Conservation (phyloP, 1,140 invertebrate species). For the Gonatopus flavifemur region DNA sequence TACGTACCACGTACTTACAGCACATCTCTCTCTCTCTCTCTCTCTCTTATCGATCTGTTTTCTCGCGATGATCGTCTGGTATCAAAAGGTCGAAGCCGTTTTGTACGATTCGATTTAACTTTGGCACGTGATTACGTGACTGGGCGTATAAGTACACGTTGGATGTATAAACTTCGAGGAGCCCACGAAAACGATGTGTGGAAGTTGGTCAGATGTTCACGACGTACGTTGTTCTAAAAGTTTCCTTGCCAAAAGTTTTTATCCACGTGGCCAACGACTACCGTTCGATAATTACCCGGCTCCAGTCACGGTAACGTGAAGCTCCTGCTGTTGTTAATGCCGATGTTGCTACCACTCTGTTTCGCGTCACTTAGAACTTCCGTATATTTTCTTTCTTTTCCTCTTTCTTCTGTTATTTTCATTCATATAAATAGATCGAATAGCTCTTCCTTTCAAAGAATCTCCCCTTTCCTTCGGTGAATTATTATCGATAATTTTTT, state of each 20-base stretch:
- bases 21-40: no score
- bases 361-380: background rate
- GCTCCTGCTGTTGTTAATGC: no score
- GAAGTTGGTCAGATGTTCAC: conserved; percentile 19
- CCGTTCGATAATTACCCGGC: conserved; percentile 9
- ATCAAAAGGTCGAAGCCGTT: no score
- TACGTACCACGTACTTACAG: no score
- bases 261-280: background rate
- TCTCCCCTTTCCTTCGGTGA: background rate
- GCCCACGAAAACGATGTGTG: conserved; percentile 1
- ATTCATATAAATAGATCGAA: conserved; percentile 1
- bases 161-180: no score
- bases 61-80: no score
- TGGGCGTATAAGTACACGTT: conserved; percentile 7
- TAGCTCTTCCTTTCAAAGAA: no score
- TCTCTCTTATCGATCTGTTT: no score
- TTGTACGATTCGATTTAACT: conserved; percentile 32
- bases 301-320: no score
- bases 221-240: background rate
- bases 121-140: conserved; percentile 17
- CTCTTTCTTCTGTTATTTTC: background rate
- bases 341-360: background rate
- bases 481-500: background rate
- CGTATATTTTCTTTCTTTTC: background rate
- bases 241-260: background rate